Conservation (phyloP, 2,888 invertebrate species). For the Lasioglossum vierecki region DNA sequence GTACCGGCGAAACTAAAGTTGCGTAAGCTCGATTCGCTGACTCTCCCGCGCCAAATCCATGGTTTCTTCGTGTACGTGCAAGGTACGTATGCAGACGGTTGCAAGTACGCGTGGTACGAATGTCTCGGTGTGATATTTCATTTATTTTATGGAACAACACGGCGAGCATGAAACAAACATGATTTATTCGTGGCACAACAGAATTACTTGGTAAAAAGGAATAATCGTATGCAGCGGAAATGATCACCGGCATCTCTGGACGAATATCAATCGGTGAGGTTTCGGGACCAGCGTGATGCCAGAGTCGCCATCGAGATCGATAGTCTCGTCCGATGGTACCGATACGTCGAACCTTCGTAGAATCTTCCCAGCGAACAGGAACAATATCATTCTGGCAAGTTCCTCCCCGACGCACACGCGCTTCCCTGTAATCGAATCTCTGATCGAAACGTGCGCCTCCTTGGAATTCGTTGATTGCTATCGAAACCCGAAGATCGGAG, state of each 20-base stretch:
- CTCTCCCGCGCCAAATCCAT: not conserved
- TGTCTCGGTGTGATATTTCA: not conserved
- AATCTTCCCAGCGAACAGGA: constrained; percentile 87
- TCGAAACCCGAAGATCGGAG: not conserved
- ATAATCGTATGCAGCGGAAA: not conserved
- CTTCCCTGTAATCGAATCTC: constrained; percentile 86
- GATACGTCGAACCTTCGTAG: constrained; percentile 86
- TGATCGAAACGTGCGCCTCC: not conserved
- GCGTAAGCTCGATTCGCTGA: constrained; percentile 5
- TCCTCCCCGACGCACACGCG: constrained; percentile 95
- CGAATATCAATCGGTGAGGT: constrained; percentile 84
- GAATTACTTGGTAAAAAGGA: not conserved
- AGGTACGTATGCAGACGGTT: not conserved
- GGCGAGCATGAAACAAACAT: not conserved
- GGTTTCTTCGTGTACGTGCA: not conserved
- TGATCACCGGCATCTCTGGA: constrained; percentile 55
- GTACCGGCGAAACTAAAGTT: constrained; percentile 4
- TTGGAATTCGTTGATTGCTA: not conserved
- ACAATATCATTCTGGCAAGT: constrained; percentile 89
- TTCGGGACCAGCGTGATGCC: constrained; percentile 91
- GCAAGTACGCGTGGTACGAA: not conserved
- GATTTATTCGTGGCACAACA: not conserved
- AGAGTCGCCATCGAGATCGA: constrained; percentile 89
- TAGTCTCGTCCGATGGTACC: constrained; percentile 80
- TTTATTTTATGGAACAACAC: not conserved